Evolutionary conservation across 1,140 invertebrate genomes (phyloP).

Genomic region (Wiebesia pumilae): DNA sequence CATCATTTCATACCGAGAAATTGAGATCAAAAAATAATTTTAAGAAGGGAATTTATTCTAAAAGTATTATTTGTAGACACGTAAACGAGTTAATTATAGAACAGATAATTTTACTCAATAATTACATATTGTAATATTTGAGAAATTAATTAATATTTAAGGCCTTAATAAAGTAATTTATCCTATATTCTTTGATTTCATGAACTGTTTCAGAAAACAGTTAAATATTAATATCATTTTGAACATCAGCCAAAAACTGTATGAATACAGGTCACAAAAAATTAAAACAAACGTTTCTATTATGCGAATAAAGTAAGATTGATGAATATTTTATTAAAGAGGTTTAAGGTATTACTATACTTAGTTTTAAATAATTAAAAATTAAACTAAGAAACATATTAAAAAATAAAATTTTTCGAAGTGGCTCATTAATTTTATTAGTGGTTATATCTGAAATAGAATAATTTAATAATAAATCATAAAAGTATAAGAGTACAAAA

Average conservation of each 20-base stretch:
- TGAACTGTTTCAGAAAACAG: slow-evolving; percentile 19
- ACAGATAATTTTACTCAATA: background rate
- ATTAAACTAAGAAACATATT: too few species aligned
- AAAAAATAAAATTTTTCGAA: too few species aligned
- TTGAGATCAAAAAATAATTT: background rate
- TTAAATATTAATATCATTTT: slow-evolving; percentile 42
- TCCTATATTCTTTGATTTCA: slow-evolving; percentile 14
- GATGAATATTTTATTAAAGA: too few species aligned
- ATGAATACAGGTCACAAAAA: slow-evolving; percentile 26
- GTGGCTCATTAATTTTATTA: too few species aligned
- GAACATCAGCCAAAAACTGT: slow-evolving; percentile 39
- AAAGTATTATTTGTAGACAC: background rate
- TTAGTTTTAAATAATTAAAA: background rate
- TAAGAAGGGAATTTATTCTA: slow-evolving; percentile 2
- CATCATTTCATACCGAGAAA: slow-evolving; percentile 3
- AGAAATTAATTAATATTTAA: background rate
- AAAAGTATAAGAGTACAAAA: too few species aligned
- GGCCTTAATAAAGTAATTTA: background rate
- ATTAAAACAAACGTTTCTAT: background rate
- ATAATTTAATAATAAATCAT: too few species aligned
- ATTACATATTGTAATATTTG: background rate
- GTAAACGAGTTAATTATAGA: background rate
- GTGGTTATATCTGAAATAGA: too few species aligned
- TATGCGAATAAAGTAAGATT: background rate
- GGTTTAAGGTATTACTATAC: background rate